A percentile compares a stretch with the other conserved stretches of the same genome.
Evolutionary conservation across 2,888 invertebrate species (phyloP).

Genomic region (Frankliniella intonsa): DNA sequence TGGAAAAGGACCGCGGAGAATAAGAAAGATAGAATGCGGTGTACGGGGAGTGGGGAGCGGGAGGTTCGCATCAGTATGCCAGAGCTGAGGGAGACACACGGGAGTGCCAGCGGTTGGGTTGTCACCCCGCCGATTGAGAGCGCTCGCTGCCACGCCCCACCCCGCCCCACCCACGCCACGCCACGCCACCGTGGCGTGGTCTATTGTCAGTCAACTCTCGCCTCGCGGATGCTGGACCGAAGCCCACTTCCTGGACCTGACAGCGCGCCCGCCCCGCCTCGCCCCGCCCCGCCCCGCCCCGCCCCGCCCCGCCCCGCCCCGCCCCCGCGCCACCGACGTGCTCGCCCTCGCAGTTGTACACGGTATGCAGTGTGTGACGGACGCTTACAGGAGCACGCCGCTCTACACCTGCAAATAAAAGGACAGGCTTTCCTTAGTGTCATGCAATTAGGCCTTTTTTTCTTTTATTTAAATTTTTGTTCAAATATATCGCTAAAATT

Average conservation of each 20-base stretch:
- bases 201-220: not conserved
- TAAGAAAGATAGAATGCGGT: too few relatives aligned
- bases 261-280: not conserved
- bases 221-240: not conserved
- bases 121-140: not conserved
- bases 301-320: not conserved
- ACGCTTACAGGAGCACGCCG: too few relatives aligned
- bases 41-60: too few relatives aligned
- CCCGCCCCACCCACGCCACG: not conserved
- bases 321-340: not conserved
- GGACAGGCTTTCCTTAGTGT: too few relatives aligned
- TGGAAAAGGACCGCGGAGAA: too few relatives aligned
- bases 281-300: not conserved
- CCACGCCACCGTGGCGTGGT: not conserved
- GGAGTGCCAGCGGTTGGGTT: not conserved
- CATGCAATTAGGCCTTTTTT: too few relatives aligned
- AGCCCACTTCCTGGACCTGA: slow-evolving; percentile 3
- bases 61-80: too few relatives aligned
- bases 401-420: too few relatives aligned
- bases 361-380: too few relatives aligned
- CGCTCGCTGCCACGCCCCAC: not conserved
- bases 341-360: not conserved
- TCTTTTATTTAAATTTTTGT: too few relatives aligned
- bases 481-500: too few relatives aligned
- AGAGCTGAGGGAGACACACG: too few relatives aligned